Evolutionary conservation across 1,140 invertebrate species (phyloP).

Genomic region (Contarinia nasturtii): DNA sequence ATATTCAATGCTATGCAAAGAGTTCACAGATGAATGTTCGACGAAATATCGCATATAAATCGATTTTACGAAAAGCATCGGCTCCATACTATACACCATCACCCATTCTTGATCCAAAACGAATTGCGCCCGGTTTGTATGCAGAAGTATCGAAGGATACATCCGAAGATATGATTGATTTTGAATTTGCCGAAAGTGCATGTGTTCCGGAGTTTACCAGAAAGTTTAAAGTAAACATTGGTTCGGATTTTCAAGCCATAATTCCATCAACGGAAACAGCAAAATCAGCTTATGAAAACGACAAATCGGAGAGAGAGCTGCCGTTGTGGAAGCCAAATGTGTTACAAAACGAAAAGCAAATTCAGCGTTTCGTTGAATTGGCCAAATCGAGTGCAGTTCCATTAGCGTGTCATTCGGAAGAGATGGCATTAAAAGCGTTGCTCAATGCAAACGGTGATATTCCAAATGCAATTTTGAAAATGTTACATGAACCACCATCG

Average conservation of each 20-base stretch:
- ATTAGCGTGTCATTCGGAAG: constrained; percentile 80
- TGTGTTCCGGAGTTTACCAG: constrained; percentile 5
- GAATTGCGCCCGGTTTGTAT: constrained; percentile 71
- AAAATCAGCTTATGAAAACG: constrained; percentile 26
- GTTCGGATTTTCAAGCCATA: constrained; percentile 69
- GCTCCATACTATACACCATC: constrained; percentile 69
- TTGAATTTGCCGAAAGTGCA: constrained; percentile 7
- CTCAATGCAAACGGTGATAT: constrained; percentile 73
- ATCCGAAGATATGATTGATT: constrained; percentile 13
- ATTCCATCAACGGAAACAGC: constrained; percentile 42
- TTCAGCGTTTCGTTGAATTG: constrained; percentile 59
- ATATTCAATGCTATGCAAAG: constrained; percentile 17
- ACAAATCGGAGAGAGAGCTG: constrained; percentile 38
- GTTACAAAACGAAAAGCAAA: constrained; percentile 17
- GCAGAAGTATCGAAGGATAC: not conserved
- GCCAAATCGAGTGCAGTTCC: constrained; percentile 80
- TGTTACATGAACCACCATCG: constrained; percentile 48
- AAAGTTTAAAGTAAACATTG: constrained; percentile 66
- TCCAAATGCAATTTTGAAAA: constrained; percentile 65
- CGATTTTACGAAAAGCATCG: constrained; percentile 29
- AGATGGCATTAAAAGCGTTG: constrained; percentile 81
- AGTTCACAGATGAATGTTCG: not conserved
- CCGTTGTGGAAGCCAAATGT: constrained; percentile 73
- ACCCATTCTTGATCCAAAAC: constrained; percentile 76
- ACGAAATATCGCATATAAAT: constrained; percentile 18